These are phyloP conservation scores for Scaptodrosophila lebanonensis DNA, from an alignment of 1,140 invertebrate genomes.

Conservation along the genomic window DNA sequence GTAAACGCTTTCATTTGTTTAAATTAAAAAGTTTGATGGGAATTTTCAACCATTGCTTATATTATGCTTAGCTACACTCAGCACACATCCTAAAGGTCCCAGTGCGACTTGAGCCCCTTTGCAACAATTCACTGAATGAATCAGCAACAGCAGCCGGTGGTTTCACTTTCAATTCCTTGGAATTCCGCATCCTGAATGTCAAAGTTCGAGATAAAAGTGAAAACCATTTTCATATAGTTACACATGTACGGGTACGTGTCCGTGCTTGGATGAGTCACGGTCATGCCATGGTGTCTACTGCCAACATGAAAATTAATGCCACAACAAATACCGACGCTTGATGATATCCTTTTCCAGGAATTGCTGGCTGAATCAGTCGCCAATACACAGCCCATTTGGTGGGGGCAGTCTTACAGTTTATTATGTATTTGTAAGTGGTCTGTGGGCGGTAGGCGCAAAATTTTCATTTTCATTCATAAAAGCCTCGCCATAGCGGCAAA, in stretches of 20 bases:
- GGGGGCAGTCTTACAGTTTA: constrained; percentile 28
- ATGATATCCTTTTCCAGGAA: constrained; percentile 73
- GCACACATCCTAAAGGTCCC: too few relatives aligned
- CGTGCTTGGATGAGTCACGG: constrained; percentile 48
- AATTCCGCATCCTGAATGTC: constrained; percentile 53
- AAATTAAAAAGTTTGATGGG: too few relatives aligned
- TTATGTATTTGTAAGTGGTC: neutral
- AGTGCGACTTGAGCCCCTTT: too few relatives aligned
- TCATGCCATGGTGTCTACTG: constrained; percentile 10
- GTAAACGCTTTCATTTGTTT: too few relatives aligned
- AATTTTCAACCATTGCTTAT: too few relatives aligned
- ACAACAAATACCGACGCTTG: constrained; percentile 69
- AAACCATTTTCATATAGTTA: constrained; percentile 39
- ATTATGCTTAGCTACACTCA: too few relatives aligned
- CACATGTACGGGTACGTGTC: constrained; percentile 18
- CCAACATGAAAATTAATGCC: constrained; percentile 36
- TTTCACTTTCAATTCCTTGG: constrained; percentile 29
- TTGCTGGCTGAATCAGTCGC: constrained; percentile 53
- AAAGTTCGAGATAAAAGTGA: constrained; percentile 60
- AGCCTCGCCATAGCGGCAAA: constrained; percentile 15
- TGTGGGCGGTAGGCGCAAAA: neutral
- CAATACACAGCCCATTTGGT: neutral
- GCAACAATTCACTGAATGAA: too few relatives aligned
- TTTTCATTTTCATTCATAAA: constrained; percentile 63
- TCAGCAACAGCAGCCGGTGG: constrained; percentile 20